A percentile compares a stretch with the other conserved stretches of the same genome.
Conservation (phyloP, 1,140 invertebrate genomes). For the Drosophila cardini region DNA sequence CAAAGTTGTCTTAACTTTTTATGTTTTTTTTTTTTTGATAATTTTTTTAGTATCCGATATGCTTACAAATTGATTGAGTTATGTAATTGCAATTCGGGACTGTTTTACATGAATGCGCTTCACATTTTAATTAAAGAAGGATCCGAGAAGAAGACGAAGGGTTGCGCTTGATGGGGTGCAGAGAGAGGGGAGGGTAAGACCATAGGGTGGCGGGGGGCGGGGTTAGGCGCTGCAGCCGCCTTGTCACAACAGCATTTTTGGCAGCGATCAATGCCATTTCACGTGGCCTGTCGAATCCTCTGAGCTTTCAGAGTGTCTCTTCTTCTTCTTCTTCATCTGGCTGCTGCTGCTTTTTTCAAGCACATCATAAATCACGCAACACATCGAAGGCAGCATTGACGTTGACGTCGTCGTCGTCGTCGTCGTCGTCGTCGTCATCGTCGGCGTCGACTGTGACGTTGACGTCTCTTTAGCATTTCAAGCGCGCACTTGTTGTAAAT, state of each 20-base stretch:
- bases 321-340: constrained; percentile 34
- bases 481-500: constrained; percentile 78
- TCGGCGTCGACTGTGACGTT: constrained; percentile 46
- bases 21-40: neutral
- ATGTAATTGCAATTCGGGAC: constrained; percentile 68
- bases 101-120: constrained; percentile 74
- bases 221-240: neutral
- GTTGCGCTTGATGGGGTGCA: neutral
- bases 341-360: constrained; percentile 54
- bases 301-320: constrained; percentile 21
- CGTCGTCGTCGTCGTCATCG: constrained; percentile 35
- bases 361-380: constrained; percentile 77
- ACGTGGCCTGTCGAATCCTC: constrained; percentile 64
- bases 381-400: constrained; percentile 19
- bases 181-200: neutral
- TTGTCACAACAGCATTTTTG: constrained; percentile 74
- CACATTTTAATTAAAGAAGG: constrained; percentile 78
- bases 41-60: constrained; percentile 7
- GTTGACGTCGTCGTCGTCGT: constrained; percentile 1
- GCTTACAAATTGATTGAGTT: constrained; percentile 83
- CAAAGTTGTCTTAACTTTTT: neutral
- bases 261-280: constrained; percentile 78
- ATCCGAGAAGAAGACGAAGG: constrained; percentile 16
- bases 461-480: constrained; percentile 73
- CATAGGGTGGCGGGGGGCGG: neutral